These are phyloP conservation scores for Takifugu ocellatus DNA, from an alignment of 2,797 vertebrate species.

Conservation along the genomic window DNA sequence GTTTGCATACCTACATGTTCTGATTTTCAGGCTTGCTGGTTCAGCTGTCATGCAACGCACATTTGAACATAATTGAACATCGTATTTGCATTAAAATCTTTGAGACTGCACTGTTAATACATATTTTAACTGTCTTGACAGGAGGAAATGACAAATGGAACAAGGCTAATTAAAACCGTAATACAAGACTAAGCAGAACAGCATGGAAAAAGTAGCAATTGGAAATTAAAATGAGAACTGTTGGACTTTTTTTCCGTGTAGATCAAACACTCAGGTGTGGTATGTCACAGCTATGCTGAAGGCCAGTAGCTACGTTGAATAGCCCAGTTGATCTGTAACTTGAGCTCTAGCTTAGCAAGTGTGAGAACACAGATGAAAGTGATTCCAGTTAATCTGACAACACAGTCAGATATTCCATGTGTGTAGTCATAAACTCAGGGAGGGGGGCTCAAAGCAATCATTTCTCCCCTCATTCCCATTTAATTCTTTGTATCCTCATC, in stretches of 20 bases:
- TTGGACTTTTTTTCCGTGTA: background rate
- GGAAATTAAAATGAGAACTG: background rate
- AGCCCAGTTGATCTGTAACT: no score
- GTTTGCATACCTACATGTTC: background rate
- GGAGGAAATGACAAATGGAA: no score
- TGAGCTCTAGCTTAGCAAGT: background rate
- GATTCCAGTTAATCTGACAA: background rate
- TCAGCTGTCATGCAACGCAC: constrained; percentile 1
- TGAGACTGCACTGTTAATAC: background rate
- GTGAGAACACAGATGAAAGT: background rate
- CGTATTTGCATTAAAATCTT: constrained; percentile 24
- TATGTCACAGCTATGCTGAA: constrained; percentile 17
- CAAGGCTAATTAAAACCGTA: no score
- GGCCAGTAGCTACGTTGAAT: no score
- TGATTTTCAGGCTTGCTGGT: background rate
- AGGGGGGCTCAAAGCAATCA: background rate
- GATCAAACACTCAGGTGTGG: constrained; percentile 4
- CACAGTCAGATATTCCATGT: background rate
- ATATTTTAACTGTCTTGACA: background rate
- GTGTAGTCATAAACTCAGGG: background rate
- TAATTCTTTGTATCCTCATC: background rate
- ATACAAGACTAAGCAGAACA: background rate
- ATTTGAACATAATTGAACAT: constrained; percentile 21
- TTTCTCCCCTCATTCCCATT: background rate
- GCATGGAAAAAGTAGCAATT: background rate